Conservation (phyloP, 2,888 invertebrate genomes). For the Sphinx pinastri region DNA sequence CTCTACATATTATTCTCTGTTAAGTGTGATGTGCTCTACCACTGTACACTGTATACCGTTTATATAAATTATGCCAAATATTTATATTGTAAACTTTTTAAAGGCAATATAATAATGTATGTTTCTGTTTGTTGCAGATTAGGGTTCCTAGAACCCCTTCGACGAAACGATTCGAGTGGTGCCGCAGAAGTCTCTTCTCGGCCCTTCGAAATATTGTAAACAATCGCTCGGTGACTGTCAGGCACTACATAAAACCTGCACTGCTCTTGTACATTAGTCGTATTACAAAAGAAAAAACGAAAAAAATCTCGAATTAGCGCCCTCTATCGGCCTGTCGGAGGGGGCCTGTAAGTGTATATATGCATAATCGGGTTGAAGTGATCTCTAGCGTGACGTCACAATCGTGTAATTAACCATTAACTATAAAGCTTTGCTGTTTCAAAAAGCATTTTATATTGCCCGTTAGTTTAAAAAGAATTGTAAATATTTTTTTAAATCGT, state of each 20-base stretch:
- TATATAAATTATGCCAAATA: too few relatives aligned
- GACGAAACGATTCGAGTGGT: conserved; percentile 80
- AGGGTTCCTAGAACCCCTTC: conserved; percentile 63
- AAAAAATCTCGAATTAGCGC: conserved; percentile 67
- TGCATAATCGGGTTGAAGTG: conserved; percentile 78
- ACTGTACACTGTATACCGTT: too few relatives aligned
- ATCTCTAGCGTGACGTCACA: conserved; percentile 84
- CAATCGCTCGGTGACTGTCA: conserved; percentile 78
- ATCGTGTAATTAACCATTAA: conserved; percentile 58
- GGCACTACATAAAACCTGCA: conserved; percentile 69
- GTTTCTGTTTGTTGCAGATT: conserved; percentile 71
- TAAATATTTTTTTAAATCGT: conserved; percentile 56
- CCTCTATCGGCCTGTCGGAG: conserved; percentile 78
- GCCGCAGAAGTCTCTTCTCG: conserved; percentile 56
- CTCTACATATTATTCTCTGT: too few relatives aligned
- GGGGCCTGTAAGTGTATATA: conserved; percentile 71
- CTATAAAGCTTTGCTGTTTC: conserved; percentile 63
- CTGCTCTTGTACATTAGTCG: conserved; percentile 73
- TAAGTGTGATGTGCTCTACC: too few relatives aligned
- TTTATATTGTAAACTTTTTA: too few relatives aligned
- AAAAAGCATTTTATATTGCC: conserved; percentile 74
- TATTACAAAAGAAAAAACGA: conserved; percentile 62
- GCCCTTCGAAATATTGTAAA: conserved; percentile 68
- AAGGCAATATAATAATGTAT: not conserved
- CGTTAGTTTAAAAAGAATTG: conserved; percentile 55